A percentile compares a stretch with the other conserved stretches of the same genome.
phyloP scores from a whole-genome alignment of 2,113 vertebrate species.

The Burhinus bistriatus region DNA sequence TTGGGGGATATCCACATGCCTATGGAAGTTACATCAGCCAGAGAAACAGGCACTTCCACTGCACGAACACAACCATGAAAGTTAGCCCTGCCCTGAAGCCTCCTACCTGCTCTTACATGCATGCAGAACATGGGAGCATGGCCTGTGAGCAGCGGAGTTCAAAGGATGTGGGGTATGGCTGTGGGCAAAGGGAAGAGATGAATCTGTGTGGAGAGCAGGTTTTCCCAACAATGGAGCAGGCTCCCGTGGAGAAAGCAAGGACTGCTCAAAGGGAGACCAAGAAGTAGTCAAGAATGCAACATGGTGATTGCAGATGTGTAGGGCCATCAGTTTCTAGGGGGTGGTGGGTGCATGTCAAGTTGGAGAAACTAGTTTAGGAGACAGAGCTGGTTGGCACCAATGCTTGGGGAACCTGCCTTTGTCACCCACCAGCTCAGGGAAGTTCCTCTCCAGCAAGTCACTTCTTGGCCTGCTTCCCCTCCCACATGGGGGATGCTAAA shows the following conservation, averaged over 20 bases:
- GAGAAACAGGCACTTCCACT: neutral
- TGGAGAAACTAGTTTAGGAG: neutral
- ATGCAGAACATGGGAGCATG: fast-evolving
- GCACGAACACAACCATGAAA: neutral
- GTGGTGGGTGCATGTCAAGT: fast-evolving
- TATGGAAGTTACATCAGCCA: neutral
- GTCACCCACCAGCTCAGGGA: neutral
- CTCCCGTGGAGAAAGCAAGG: neutral
- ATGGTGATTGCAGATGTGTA: neutral
- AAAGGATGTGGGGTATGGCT: neutral
- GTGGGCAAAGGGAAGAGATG: neutral
- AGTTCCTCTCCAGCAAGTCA: neutral
- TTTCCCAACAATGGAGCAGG: neutral
- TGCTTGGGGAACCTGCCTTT: neutral
- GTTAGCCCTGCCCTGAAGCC: neutral
- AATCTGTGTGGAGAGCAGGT: neutral
- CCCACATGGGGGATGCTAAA: neutral
- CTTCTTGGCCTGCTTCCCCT: neutral
- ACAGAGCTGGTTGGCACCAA: neutral
- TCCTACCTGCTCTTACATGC: neutral
- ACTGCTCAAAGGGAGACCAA: neutral
- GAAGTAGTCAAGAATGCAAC: neutral
- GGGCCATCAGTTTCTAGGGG: neutral
- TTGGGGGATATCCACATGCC: no score
- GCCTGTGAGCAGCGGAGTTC: fast-evolving